Evolutionary conservation across 2,113 vertebrate genomes (phyloP), one percentile per base, ranked within the genome.

Genomic region (Pandion haliaetus): DNA sequence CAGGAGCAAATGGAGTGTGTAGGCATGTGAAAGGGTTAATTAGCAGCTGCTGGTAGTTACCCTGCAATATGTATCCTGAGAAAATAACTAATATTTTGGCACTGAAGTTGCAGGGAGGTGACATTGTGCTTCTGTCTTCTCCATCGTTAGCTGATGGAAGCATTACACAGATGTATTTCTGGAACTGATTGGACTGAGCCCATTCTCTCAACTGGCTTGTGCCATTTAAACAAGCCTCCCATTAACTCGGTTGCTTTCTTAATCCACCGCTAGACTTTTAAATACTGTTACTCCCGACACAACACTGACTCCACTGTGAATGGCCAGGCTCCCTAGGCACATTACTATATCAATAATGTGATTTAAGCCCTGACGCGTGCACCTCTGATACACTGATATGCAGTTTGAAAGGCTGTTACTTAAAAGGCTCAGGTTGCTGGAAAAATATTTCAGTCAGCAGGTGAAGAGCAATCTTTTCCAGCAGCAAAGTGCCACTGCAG

Each of bases 281-380:
- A 7, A 17, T 7, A 28, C 50, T 31, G 34, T 10, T 23, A 3
- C 28, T 14, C 25, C 59, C 9, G 1, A 3, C 31, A 4, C 62
- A 44, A 31, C 54, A 6, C 14, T 2, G 12, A 1, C 84, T 29
- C 31, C 4, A 2, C 58, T 1, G 23, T 0, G 8, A 17, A 16
- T 1, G n/a, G 12, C 50, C 38, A 42, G 14, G 78, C 44, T 82
- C 61, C 47, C 29, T 3, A 11, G 42, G 10, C 38, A 31, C 11
- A 1, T 29, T 15, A 10, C 66, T 18, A 1, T 25, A 47, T 69
- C 8, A 12, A 14, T 67, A 42, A 26, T 1, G 13, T 0, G 8
- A 18, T n/a, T 50, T 17, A 10, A 40, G 11, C 65, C 44, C 44
- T 17, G 54, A 5, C 6, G 34, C 23, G 0, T 6, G 14, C 62